These are phyloP conservation scores for Scaptomyza caliginosa DNA, from an alignment of 2,888 invertebrate species.

Conservation along the genomic window DNA sequence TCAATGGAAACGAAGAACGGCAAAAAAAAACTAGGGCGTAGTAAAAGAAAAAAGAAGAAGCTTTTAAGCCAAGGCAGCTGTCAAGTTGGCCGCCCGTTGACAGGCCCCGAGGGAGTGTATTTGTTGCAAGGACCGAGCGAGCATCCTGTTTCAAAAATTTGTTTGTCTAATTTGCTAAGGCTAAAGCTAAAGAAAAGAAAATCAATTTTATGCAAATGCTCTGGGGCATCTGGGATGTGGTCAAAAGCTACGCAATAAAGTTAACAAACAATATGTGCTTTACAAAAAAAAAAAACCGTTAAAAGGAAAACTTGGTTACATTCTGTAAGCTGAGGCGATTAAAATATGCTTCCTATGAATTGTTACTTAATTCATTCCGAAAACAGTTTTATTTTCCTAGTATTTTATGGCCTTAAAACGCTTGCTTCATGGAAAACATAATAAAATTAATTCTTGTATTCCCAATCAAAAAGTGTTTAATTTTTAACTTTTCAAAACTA, in stretches of 20 bases:
- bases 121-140: neutral
- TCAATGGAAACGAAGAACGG: slow-evolving; percentile 32
- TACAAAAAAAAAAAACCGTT: neutral
- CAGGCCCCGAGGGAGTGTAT: neutral
- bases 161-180: slow-evolving; percentile 25
- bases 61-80: slow-evolving; percentile 27
- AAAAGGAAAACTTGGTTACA: neutral
- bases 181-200: slow-evolving; percentile 22
- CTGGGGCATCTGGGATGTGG: slow-evolving; percentile 28
- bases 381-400: neutral
- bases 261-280: neutral
- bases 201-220: slow-evolving; percentile 52
- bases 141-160: slow-evolving; percentile 16
- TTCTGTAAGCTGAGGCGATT: neutral
- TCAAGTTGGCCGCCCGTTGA: slow-evolving; percentile 12
- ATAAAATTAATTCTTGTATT: too few species aligned
- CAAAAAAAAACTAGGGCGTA: neutral
- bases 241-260: neutral
- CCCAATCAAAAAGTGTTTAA: too few species aligned
- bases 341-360: neutral
- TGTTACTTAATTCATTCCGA: neutral
- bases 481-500: too few species aligned
- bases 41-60: neutral
- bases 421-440: neutral
- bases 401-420: neutral